phyloP scores from a whole-genome alignment of 1,140 invertebrate genomes.

The Drosophila pectinifera region DNA sequence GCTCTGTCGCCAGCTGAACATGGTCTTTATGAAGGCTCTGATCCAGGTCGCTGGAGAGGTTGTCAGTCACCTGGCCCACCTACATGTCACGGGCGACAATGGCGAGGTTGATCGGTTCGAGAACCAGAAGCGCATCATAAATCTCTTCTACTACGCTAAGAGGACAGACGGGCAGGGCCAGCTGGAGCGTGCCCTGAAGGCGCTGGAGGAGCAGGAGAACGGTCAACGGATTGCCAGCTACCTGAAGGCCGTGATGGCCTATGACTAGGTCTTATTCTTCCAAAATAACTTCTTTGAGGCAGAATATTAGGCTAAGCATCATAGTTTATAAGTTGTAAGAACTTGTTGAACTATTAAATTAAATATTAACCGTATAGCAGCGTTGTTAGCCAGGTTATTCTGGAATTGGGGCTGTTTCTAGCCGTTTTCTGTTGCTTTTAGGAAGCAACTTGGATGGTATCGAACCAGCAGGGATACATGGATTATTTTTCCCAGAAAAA shows the following conservation, averaged over 20 bases:
- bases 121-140: conserved; percentile 70
- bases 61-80: conserved; percentile 47
- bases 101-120: conserved; percentile 51
- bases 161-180: conserved; percentile 2
- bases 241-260: conserved; percentile 59
- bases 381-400: too few species aligned
- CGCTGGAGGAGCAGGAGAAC: conserved; percentile 18
- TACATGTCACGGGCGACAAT: conserved; percentile 58
- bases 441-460: too few species aligned
- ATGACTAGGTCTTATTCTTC: conserved; percentile 15
- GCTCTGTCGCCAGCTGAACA: conserved; percentile 73
- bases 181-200: conserved; percentile 20
- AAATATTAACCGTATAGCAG: not conserved
- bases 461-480: too few species aligned
- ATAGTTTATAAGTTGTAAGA: not conserved
- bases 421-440: too few species aligned
- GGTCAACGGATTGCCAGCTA: conserved; percentile 48
- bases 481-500: not conserved
- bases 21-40: conserved; percentile 55
- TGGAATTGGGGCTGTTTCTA: too few species aligned
- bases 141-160: conserved; percentile 72
- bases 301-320: not conserved
- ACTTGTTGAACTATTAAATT: not conserved
- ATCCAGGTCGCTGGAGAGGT: conserved; percentile 19
- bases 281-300: too few species aligned